A percentile compares a stretch with the other conserved stretches of the same genome.
phyloP scores from a whole-genome alignment of 2,888 invertebrate genomes.

The Oscheius sp. region DNA sequence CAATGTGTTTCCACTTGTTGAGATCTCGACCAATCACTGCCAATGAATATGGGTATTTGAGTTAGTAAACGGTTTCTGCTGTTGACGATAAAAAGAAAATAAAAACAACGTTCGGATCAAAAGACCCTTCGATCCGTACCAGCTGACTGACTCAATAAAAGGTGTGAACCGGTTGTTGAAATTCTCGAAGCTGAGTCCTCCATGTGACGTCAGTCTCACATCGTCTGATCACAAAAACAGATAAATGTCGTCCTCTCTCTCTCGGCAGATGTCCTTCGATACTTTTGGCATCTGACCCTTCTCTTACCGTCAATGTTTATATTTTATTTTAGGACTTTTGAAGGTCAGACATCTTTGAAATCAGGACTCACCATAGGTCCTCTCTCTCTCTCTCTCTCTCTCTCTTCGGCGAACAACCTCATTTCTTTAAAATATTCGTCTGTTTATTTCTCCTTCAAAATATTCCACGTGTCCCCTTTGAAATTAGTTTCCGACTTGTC shows the following conservation, averaged over 20 bases:
- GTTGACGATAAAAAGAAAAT: too few species aligned
- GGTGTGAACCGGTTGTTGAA: not conserved
- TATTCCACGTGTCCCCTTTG: too few species aligned
- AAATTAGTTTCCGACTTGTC: too few species aligned
- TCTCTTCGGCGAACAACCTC: not conserved
- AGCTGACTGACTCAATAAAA: not conserved
- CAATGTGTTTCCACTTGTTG: conserved; percentile 34
- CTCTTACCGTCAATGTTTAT: not conserved
- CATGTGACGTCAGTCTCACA: not conserved
- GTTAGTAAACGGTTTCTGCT: too few species aligned
- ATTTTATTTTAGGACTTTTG: not conserved
- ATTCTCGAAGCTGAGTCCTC: not conserved
- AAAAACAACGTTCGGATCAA: not conserved
- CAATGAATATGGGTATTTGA: too few species aligned
- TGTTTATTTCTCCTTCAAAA: not conserved
- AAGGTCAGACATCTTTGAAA: not conserved
- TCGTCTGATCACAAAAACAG: conserved; percentile 13
- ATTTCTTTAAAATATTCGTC: not conserved
- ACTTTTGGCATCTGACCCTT: not conserved
- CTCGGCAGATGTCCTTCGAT: not conserved
- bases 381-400: not conserved
- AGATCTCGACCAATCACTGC: too few species aligned
- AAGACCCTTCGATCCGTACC: not conserved
- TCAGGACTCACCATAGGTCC: not conserved
- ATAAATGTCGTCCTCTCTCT: not conserved